phyloP scores from a whole-genome alignment of 1,140 invertebrate genomes.

The Ips nitidus region DNA sequence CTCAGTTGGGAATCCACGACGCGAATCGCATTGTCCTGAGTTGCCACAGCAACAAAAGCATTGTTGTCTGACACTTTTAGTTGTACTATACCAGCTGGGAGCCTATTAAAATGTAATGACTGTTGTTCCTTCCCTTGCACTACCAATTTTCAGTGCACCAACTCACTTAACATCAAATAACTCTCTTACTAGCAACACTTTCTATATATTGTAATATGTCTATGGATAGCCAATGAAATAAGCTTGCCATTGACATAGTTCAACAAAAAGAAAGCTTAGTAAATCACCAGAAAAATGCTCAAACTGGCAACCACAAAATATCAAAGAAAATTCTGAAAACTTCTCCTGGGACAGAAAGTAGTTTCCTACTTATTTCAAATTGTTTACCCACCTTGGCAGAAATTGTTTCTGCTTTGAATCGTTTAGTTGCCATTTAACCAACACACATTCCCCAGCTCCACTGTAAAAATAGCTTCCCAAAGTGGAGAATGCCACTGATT shows the following conservation, averaged over 20 bases:
- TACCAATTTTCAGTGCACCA: too few relatives aligned
- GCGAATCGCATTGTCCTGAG: constrained; percentile 74
- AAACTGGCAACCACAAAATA: neutral
- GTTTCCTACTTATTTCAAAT: too few relatives aligned
- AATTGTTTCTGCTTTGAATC: constrained; percentile 62
- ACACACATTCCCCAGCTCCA: constrained; percentile 75
- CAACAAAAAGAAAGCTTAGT: too few relatives aligned
- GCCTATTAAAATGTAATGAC: constrained; percentile 23
- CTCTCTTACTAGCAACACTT: too few relatives aligned
- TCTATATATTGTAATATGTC: too few relatives aligned
- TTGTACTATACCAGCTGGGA: constrained; percentile 69
- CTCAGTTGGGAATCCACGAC: constrained; percentile 64
- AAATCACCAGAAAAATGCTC: neutral
- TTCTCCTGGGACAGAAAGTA: too few relatives aligned
- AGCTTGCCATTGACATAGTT: too few relatives aligned
- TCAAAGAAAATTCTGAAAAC: neutral
- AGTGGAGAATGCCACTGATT: constrained; percentile 67
- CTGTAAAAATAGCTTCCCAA: constrained; percentile 71
- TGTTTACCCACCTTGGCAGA: constrained; percentile 60
- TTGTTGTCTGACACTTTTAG: constrained; percentile 69
- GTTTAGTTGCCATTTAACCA: constrained; percentile 76
- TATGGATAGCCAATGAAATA: too few relatives aligned
- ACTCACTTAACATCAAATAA: too few relatives aligned
- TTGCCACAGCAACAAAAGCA: constrained; percentile 65
- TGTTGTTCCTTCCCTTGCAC: too few relatives aligned